Conservation (phyloP, 2,888 invertebrate genomes). For the Orchesellides sinensis region DNA sequence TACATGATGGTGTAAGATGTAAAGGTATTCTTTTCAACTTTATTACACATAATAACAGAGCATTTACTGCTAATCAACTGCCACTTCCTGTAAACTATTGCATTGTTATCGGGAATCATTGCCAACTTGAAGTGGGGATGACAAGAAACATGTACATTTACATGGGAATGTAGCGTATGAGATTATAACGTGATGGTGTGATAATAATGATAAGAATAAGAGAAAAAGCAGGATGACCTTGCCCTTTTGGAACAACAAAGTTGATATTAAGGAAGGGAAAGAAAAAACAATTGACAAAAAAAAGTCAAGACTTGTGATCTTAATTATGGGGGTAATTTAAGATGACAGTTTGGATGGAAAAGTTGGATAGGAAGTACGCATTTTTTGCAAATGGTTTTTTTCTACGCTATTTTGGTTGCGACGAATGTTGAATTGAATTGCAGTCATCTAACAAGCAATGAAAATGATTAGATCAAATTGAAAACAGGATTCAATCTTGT, state of each 20-base stretch:
- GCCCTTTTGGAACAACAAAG: constrained; percentile 6
- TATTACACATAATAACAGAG: neutral
- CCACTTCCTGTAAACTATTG: neutral
- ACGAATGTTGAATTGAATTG: no score
- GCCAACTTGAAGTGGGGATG: no score
- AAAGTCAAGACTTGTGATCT: constrained; percentile 5
- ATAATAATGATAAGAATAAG: neutral
- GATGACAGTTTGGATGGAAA: constrained; percentile 2
- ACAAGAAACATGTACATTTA: no score
- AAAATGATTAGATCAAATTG: no score
- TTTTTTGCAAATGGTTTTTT: no score
- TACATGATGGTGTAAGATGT: neutral
- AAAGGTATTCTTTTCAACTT: neutral
- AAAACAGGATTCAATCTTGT: no score
- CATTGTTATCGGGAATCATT: neutral
- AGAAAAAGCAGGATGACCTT: constrained; percentile 12
- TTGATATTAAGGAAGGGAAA: constrained; percentile 5
- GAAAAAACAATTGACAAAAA: constrained; percentile 27
- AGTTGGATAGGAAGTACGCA: no score
- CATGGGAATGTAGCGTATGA: no score
- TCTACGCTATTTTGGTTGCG: no score
- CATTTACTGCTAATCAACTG: neutral
- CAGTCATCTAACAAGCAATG: no score
- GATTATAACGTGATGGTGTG: neutral
- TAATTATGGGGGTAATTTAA: constrained; percentile 23